Conservation (phyloP, 1,140 invertebrate species). For the Lepidotrigona ventralis region DNA sequence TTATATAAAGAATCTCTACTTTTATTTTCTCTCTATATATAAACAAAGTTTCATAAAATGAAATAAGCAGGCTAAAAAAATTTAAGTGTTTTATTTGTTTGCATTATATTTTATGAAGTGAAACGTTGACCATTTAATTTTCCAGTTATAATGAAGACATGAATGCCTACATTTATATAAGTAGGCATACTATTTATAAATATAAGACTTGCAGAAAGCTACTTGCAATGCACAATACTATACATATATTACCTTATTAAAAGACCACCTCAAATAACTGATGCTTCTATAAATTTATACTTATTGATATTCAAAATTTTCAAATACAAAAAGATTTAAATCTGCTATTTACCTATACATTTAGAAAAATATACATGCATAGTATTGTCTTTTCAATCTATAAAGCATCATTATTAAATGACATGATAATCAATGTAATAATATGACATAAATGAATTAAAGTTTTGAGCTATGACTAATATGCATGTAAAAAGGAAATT, state of each 20-base stretch:
- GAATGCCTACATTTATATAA: background rate
- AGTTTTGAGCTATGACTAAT: conserved; percentile 58
- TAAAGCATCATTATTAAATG: conserved; percentile 40
- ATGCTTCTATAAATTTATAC: background rate
- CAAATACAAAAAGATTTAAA: background rate
- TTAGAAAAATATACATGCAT: background rate
- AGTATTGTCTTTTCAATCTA: conserved; percentile 16
- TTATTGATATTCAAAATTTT: background rate
- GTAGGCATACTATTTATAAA: conserved; percentile 3
- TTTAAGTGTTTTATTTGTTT: background rate
- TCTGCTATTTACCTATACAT: background rate
- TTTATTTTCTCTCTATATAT: background rate
- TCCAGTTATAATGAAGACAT: background rate
- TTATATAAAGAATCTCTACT: background rate
- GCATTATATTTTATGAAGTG: background rate
- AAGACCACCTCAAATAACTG: background rate
- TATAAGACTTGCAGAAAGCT: conserved; percentile 5
- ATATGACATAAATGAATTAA: conserved; percentile 38
- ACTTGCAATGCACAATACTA: conserved; percentile 20
- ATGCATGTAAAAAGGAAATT: conserved; percentile 70
- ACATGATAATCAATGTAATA: conserved; percentile 14
- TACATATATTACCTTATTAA: background rate
- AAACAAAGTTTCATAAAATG: background rate
- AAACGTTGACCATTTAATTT: conserved; percentile 12
- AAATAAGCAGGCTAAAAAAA: conserved; percentile 3